Percentiles rank a stretch among this genome's conserved stretches.
These are phyloP conservation scores for Eptatretus atami DNA, from an alignment of 2,797 vertebrate species.

Conservation along the genomic window DNA sequence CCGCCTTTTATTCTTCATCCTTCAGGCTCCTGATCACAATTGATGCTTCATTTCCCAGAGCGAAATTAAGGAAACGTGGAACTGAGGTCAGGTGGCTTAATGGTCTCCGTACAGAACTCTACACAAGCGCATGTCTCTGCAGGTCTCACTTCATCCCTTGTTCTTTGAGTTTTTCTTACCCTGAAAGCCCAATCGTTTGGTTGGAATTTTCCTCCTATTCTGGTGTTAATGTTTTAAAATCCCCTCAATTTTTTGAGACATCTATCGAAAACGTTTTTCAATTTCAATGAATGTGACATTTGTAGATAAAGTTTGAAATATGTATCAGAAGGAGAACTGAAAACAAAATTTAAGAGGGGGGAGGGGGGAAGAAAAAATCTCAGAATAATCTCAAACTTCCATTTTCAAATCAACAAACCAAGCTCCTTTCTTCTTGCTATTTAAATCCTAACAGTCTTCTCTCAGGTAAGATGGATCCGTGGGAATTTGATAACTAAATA, in stretches of 20 bases:
- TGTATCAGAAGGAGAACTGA: too few relatives aligned
- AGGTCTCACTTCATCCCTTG: slow-evolving; percentile 13
- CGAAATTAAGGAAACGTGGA: slow-evolving; percentile 62
- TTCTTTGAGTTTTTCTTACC: background rate
- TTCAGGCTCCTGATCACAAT: slow-evolving; percentile 47
- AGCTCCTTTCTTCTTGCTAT: too few relatives aligned
- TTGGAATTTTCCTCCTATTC: background rate
- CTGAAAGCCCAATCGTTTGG: slow-evolving; percentile 4
- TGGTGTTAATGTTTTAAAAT: background rate
- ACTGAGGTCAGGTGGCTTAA: slow-evolving; percentile 65
- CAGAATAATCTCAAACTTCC: too few relatives aligned
- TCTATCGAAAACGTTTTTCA: too few relatives aligned
- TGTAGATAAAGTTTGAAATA: too few relatives aligned
- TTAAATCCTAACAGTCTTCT: too few relatives aligned
- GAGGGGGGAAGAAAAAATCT: too few relatives aligned
- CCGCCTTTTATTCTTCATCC: background rate
- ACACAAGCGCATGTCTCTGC: slow-evolving; percentile 51
- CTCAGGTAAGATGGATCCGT: too few relatives aligned
- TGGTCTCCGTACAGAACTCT: slow-evolving; percentile 58
- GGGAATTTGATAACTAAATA: too few relatives aligned
- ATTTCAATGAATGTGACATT: too few relatives aligned
- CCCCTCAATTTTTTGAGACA: background rate
- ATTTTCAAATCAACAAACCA: too few relatives aligned
- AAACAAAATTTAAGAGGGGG: too few relatives aligned
- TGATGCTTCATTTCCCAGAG: slow-evolving; percentile 58